Conservation (phyloP, 2,797 vertebrate species). For the Scolopax bukidnonensis region DNA sequence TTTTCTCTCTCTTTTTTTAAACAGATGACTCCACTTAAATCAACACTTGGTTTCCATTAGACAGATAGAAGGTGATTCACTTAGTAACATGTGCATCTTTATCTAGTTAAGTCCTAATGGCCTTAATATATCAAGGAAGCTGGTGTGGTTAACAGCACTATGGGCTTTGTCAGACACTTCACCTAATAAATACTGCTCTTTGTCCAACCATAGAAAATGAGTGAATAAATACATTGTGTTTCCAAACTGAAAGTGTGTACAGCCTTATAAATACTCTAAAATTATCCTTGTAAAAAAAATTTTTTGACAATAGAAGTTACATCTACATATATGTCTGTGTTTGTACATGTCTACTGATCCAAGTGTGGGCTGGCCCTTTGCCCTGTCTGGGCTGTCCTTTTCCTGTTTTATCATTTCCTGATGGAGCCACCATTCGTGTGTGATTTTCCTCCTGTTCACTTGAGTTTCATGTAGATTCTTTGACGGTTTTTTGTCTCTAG, state of each 20-base stretch:
- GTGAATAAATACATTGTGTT: constrained; percentile 7
- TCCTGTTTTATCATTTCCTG: not conserved
- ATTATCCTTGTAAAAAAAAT: not conserved
- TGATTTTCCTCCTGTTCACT: not conserved
- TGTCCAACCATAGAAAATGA: not conserved
- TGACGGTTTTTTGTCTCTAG: not conserved
- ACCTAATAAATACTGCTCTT: constrained; percentile 41
- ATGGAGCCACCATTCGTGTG: not conserved
- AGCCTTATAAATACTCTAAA: constrained; percentile 13
- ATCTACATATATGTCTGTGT: not conserved
- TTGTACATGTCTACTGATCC: not conserved
- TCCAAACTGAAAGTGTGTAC: not conserved
- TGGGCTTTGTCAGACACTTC: constrained; percentile 43
- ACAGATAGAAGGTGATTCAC: constrained; percentile 57
- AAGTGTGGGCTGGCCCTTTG: not conserved
- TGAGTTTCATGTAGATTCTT: not conserved
- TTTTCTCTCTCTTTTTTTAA: constrained; percentile 17
- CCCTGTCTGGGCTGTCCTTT: not conserved
- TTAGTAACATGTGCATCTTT: constrained; percentile 54
- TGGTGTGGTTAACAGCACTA: constrained; percentile 38
- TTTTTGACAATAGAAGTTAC: constrained; percentile 8
- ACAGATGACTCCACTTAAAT: constrained; percentile 63
- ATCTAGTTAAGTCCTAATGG: constrained; percentile 60
- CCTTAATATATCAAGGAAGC: constrained; percentile 53
- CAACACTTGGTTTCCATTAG: constrained; percentile 62